Base-by-base conservation (phyloP, 2,113 vertebrate species). In the Chelonoidis abingdonii region DNA sequence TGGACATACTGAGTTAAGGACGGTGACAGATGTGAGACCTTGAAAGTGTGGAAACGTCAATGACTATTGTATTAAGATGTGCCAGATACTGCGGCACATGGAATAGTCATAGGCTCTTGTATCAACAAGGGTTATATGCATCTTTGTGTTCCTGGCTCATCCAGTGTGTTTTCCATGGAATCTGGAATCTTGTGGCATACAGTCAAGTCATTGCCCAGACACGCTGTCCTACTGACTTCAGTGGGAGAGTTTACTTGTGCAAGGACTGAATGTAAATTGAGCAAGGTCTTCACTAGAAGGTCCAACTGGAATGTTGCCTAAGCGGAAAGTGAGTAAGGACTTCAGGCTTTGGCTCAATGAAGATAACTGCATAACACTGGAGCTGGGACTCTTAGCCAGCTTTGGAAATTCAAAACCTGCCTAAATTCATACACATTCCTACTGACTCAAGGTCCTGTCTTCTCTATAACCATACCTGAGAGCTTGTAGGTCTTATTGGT, bases 261-360 rank as follows among this genome's bases (percentile, higher is more conserved):
- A 10, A 89, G 47, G 54, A 16, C 21, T 29, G 56, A 87, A 29
- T 69, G 65, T 69, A 83, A 88, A 24, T 6, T 12, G 47, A 76
- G 86, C 31, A 49, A 49, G 7, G 25, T 11, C 84, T 2, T 75
- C 19, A 0, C 0, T 10, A 2, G 0, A 53, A 12, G 35, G 8
- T 31, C 62, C 76, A 1, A 0, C 49, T 12, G 52, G 54, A 62
- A 21, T 5, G 65, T 80, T 86, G 75, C 49, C 69, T 75, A 79
- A 0, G 1, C 72, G 62, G 72, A 90, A 49, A 79, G 88, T 49
- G 72, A 62, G 83, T 38, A 52, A 90, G 53, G 47, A 24, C 9
- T 59, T 44, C 47, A 59, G 11, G 11, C 5, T 59, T 59, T 29
- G 57, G 27, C 57, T 59, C 57, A 59, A 13, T 44, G 8, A 41